Evolutionary conservation across 2,797 vertebrate genomes (phyloP).

Genomic region (Coccyzus lansbergi): DNA sequence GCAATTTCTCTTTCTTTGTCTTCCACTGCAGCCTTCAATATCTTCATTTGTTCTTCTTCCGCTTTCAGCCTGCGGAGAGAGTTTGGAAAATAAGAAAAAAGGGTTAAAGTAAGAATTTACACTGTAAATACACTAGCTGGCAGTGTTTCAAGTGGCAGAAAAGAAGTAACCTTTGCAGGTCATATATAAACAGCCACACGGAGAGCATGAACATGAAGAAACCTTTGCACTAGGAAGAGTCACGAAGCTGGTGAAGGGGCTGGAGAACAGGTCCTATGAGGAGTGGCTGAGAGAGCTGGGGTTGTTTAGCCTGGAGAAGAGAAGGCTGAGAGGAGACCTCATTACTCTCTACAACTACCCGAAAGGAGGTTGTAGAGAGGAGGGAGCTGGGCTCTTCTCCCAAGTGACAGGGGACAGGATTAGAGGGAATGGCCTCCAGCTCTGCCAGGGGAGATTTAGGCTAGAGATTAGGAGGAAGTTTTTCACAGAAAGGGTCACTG

Average conservation of each 20-base stretch:
- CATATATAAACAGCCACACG: neutral
- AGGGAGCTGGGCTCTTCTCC: too few relatives aligned
- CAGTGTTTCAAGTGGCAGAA: neutral
- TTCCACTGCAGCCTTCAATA: slow-evolving; percentile 80
- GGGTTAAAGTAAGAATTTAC: neutral
- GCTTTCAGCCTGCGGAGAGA: slow-evolving; percentile 78
- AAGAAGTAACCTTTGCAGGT: neutral
- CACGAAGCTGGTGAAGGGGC: too few relatives aligned
- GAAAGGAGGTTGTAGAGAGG: too few relatives aligned
- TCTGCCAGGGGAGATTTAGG: too few relatives aligned
- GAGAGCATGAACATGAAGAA: neutral
- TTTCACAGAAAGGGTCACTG: too few relatives aligned
- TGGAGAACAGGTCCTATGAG: neutral
- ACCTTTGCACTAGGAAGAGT: neutral
- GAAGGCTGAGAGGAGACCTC: too few relatives aligned
- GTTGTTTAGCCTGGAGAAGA: too few relatives aligned
- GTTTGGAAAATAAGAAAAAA: neutral
- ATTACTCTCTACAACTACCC: too few relatives aligned
- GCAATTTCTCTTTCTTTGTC: slow-evolving; percentile 79
- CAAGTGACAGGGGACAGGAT: too few relatives aligned
- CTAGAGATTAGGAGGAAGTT: too few relatives aligned
- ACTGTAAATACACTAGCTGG: neutral
- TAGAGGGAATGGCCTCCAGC: too few relatives aligned
- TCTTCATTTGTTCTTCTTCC: slow-evolving; percentile 86
- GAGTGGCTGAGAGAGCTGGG: too few relatives aligned